Conservation (phyloP, 2,797 vertebrate species). For the Anableps anableps region DNA sequence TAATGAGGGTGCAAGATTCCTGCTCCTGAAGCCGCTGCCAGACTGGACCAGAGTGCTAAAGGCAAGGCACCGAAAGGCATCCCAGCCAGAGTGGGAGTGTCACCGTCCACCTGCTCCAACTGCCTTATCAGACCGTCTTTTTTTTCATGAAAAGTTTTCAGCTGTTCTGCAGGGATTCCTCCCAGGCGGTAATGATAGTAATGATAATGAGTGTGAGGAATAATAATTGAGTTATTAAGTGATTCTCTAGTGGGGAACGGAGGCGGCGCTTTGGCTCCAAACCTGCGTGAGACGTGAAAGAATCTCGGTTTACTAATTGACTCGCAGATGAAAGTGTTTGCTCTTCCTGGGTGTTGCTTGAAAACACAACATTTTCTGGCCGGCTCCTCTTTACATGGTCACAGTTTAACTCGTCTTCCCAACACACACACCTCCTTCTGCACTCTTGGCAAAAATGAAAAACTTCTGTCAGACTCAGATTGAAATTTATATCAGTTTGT, state of each 20-base stretch:
- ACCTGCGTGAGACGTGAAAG: slow-evolving; percentile 36
- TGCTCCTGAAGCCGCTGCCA: slow-evolving; percentile 77
- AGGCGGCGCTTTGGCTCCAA: slow-evolving; percentile 45
- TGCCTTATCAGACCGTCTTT: slow-evolving; percentile 14
- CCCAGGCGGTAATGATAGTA: slow-evolving; percentile 58
- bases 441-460: slow-evolving; percentile 84
- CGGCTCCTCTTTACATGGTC: slow-evolving; percentile 51
- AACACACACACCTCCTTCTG: slow-evolving; percentile 71
- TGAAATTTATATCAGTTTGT: slow-evolving; percentile 88
- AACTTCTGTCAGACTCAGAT: slow-evolving; percentile 84
- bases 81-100: slow-evolving; percentile 36
- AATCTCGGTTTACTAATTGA: slow-evolving; percentile 52
- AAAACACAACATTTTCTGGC: slow-evolving; percentile 46
- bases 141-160: slow-evolving; percentile 28
- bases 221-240: slow-evolving; percentile 47
- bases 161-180: slow-evolving; percentile 32
- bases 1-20: slow-evolving; percentile 90
- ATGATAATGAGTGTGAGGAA: slow-evolving; percentile 41
- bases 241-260: slow-evolving; percentile 41
- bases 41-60: slow-evolving; percentile 72
- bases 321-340: slow-evolving; percentile 45
- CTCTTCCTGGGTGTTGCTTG: slow-evolving; percentile 44
- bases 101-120: slow-evolving; percentile 22
- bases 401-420: slow-evolving; percentile 65
- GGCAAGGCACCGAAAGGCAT: slow-evolving; percentile 51